Percentiles rank a stretch among this genome's conserved stretches.
phyloP scores from a whole-genome alignment of 2,113 vertebrate species.

The Pomatorhinus ruficollis region DNA sequence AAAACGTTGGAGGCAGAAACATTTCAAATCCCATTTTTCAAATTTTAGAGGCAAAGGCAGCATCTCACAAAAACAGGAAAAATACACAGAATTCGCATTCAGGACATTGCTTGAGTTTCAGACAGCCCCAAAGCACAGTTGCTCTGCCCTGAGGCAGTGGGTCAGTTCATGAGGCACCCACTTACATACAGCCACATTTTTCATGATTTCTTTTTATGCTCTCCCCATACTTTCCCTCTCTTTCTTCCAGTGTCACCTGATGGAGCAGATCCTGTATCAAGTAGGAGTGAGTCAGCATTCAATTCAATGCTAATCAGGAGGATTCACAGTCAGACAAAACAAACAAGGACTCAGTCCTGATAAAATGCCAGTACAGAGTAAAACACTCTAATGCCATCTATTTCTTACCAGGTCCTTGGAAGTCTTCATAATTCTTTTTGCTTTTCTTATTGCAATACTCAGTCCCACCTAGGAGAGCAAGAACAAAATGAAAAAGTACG shows the following conservation, averaged over 20 bases:
- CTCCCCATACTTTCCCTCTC: not conserved
- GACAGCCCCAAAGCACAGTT: not conserved
- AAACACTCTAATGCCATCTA: not conserved
- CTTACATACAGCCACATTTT: not conserved
- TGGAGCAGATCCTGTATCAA: not conserved
- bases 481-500: not conserved
- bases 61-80: not conserved
- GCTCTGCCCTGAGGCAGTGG: not conserved
- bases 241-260: not conserved
- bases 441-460: constrained; percentile 42
- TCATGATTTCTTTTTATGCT: not conserved
- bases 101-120: not conserved
- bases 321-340: not conserved
- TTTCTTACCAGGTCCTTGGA: constrained; percentile 63
- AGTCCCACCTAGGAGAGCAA: constrained; percentile 54
- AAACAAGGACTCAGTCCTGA: not conserved
- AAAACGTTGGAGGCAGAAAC: not conserved
- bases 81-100: not conserved
- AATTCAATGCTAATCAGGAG: not conserved
- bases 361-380: not conserved
- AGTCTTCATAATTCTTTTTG: constrained; percentile 18
- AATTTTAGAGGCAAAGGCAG: not conserved
- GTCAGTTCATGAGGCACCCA: not conserved
- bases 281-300: not conserved
- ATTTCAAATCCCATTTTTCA: not conserved